phyloP scores from a whole-genome alignment of 2,888 invertebrate genomes.

The Formica aserva region DNA sequence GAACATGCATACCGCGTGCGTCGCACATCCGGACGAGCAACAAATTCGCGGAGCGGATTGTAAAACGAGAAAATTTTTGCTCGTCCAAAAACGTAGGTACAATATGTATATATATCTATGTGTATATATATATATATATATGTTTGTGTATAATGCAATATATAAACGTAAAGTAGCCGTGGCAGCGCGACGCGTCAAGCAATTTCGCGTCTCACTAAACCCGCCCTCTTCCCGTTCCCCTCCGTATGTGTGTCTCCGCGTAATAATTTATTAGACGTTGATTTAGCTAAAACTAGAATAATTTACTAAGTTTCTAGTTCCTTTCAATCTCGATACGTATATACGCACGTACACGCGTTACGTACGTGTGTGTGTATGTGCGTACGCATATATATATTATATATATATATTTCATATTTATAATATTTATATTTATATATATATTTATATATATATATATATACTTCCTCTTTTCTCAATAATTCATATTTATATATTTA shows the following conservation, averaged over 20 bases:
- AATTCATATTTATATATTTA: conserved; percentile 74
- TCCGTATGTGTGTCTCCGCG: conserved; percentile 51
- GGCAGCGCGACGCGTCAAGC: conserved; percentile 59
- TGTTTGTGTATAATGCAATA: conserved; percentile 82
- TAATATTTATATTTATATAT: conserved; percentile 76
- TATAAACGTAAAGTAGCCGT: conserved; percentile 83
- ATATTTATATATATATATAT: conserved; percentile 71
- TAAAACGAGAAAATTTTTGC: conserved; percentile 68
- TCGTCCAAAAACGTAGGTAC: conserved; percentile 70
- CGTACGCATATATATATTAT: conserved; percentile 70
- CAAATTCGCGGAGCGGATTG: conserved; percentile 64
- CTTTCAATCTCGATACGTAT: conserved; percentile 84
- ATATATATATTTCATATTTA: conserved; percentile 76
- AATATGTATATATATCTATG: conserved; percentile 74
- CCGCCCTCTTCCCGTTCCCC: conserved; percentile 56
- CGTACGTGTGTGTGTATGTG: conserved; percentile 85
- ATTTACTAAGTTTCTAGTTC: conserved; percentile 83
- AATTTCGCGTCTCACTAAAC: conserved; percentile 63
- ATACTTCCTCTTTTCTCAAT: conserved; percentile 69
- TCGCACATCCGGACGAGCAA: conserved; percentile 65
- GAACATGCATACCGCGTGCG: conserved; percentile 27
- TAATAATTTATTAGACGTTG: conserved; percentile 73
- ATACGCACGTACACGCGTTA: conserved; percentile 77
- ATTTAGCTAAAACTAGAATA: conserved; percentile 81
- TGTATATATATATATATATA: conserved; percentile 56